Evolutionary conservation across 2,113 vertebrate species (phyloP).

Genomic region (Ammodramus savannarum): DNA sequence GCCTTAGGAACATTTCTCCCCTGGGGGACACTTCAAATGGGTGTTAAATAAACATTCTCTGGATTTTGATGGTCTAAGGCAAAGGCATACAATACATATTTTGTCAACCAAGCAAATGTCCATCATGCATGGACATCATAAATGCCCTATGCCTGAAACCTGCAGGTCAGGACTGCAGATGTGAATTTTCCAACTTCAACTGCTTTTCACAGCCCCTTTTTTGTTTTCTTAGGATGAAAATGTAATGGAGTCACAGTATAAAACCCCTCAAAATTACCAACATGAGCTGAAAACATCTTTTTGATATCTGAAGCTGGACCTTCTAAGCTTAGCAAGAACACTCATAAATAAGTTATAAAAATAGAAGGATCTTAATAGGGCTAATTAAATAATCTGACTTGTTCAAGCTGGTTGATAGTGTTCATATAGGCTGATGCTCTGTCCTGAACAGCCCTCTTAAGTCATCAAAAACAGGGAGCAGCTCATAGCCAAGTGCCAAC

Average conservation of each 20-base stretch:
- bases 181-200: neutral
- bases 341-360: neutral
- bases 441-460: conserved; percentile 50
- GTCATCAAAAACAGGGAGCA: neutral
- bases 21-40: neutral
- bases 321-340: neutral
- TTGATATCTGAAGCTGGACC: neutral
- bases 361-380: conserved; percentile 24
- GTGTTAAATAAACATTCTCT: neutral
- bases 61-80: neutral
- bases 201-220: neutral
- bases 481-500: neutral
- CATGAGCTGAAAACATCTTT: neutral
- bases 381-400: conserved; percentile 51
- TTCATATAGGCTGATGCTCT: conserved; percentile 14
- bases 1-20: neutral
- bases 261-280: neutral
- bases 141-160: neutral
- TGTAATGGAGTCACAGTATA: neutral
- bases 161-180: neutral
- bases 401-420: neutral
- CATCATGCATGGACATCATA: fast-evolving
- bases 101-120: neutral
- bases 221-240: neutral
- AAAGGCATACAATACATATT: neutral